Conservation (phyloP, 2,797 vertebrate species). For the Spizella passerina region DNA sequence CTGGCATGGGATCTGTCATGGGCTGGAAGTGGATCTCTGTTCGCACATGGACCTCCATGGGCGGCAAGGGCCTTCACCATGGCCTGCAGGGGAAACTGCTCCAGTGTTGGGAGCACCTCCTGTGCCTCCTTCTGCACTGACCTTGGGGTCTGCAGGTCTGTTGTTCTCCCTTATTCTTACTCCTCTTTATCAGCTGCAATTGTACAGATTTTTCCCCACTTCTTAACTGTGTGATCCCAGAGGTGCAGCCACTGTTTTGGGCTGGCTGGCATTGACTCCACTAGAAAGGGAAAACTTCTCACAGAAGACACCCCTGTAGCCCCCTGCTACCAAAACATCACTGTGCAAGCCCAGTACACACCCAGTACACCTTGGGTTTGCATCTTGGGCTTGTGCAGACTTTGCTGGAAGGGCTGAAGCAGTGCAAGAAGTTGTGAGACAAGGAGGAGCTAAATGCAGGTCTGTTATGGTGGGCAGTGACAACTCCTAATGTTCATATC, state of each 20-base stretch:
- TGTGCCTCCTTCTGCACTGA: not conserved
- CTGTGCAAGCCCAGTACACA: not conserved
- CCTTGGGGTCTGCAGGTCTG: not conserved
- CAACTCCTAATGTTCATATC: not conserved
- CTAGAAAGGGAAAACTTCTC: not conserved
- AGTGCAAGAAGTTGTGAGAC: not conserved
- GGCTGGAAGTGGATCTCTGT: not conserved
- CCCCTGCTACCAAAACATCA: not conserved
- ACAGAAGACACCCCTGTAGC: not conserved
- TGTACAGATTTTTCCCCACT: not conserved
- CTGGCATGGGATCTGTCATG: accelerated
- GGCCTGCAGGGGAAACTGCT: not conserved
- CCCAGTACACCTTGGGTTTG: not conserved
- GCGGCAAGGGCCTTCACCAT: not conserved
- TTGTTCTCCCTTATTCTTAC: not conserved
- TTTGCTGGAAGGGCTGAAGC: not conserved
- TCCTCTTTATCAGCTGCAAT: not conserved
- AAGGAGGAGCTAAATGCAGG: not conserved
- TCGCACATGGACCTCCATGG: not conserved
- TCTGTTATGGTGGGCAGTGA: not conserved
- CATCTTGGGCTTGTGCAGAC: not conserved
- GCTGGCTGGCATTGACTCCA: not conserved
- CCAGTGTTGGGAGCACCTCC: accelerated
- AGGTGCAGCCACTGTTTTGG: not conserved
- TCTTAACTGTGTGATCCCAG: not conserved